A percentile compares a stretch with the other conserved stretches of the same genome.
Evolutionary conservation across 2,113 vertebrate species (phyloP).

Genomic region (Pelecanus crispus): DNA sequence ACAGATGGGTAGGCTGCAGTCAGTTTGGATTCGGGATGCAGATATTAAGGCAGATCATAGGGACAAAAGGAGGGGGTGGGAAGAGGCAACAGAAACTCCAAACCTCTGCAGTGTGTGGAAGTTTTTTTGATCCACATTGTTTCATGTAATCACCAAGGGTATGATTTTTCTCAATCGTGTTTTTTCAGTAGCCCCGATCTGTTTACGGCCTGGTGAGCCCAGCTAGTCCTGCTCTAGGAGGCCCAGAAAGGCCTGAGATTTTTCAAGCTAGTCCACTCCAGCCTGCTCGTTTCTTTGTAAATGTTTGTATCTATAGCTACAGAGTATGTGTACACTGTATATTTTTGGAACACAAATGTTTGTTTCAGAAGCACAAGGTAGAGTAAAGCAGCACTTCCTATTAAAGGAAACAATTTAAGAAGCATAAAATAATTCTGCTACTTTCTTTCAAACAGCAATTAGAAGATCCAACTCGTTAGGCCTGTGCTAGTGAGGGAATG

Average conservation of each 20-base stretch:
- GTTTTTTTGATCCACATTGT: not conserved
- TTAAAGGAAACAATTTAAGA: conserved; percentile 10
- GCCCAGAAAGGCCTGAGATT: not conserved
- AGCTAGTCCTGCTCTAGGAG: not conserved
- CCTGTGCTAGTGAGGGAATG: not conserved
- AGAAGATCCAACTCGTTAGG: not conserved
- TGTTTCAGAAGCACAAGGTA: not conserved
- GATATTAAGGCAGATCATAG: not conserved
- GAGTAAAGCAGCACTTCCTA: conserved; percentile 3
- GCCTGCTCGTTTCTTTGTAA: not conserved
- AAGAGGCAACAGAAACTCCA: not conserved
- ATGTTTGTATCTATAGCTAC: conserved; percentile 27
- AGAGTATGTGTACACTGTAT: conserved; percentile 6
- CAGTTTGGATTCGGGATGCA: not conserved
- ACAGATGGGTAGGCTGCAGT: rapidly evolving
- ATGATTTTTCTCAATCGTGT: rapidly evolving
- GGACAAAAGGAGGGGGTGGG: not conserved
- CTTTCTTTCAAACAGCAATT: not conserved
- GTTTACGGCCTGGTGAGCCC: rapidly evolving
- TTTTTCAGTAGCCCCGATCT: not conserved
- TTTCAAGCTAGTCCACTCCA: not conserved
- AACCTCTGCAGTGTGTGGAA: not conserved
- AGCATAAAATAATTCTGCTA: not conserved
- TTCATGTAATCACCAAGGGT: not conserved
- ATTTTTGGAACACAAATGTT: conserved; percentile 4